Evolutionary conservation across 2,113 vertebrate genomes (phyloP).

Genomic region (Chaetorhynchus papuensis): DNA sequence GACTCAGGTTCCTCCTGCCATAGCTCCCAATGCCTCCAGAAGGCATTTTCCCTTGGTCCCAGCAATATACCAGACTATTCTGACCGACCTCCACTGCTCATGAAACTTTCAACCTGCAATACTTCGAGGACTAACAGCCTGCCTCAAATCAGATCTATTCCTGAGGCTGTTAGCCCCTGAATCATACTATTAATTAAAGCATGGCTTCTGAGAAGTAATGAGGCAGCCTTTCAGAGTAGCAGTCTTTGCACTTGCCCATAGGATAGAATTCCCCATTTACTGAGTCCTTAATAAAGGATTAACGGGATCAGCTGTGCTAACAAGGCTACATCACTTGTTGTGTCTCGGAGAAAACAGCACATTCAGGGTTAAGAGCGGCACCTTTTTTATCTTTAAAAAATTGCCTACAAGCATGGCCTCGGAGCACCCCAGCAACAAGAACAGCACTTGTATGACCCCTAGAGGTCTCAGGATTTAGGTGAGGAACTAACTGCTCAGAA

Average conservation of each 20-base stretch:
- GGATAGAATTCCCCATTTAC: neutral
- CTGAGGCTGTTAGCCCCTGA: neutral
- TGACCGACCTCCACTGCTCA: neutral
- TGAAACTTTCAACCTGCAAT: neutral
- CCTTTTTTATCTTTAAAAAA: neutral
- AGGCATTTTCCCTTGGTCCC: neutral
- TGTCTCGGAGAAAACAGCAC: neutral
- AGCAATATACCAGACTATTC: neutral
- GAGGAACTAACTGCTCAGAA: neutral
- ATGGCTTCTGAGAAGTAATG: neutral
- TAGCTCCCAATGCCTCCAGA: neutral
- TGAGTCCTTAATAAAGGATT: neutral
- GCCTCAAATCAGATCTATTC: neutral
- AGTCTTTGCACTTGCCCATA: neutral
- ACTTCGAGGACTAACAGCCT: neutral
- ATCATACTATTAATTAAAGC: neutral
- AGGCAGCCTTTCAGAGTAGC: neutral
- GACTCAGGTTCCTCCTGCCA: neutral
- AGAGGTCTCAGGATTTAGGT: neutral
- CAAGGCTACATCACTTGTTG: neutral
- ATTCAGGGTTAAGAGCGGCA: rapidly evolving
- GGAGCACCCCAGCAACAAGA: neutral
- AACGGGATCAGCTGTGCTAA: neutral
- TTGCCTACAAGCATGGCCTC: neutral
- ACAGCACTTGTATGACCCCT: slow-evolving; percentile 31